Conservation (phyloP, 2,797 vertebrate species). For the Pseudotriccus pelzelni region DNA sequence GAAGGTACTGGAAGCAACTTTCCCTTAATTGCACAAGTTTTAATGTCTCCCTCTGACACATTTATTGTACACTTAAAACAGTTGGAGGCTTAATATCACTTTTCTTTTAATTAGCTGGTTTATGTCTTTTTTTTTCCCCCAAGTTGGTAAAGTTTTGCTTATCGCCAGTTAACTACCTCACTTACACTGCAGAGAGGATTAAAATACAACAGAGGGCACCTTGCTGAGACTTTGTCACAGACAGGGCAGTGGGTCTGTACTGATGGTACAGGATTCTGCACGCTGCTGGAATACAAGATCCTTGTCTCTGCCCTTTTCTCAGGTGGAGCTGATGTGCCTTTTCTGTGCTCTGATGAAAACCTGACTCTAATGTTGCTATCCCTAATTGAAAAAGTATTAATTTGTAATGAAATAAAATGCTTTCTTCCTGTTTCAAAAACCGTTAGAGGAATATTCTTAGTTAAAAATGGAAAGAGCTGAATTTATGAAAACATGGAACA, state of each 20-base stretch:
- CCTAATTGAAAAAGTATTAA: neutral
- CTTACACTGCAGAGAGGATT: neutral
- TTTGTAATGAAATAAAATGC: neutral
- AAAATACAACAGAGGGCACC: neutral
- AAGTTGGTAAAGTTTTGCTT: neutral
- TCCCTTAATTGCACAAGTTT: neutral
- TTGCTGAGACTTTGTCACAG: neutral
- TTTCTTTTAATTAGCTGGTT: neutral
- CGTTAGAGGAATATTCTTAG: neutral
- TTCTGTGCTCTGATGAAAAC: neutral
- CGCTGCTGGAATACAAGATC: neutral
- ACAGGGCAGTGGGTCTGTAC: neutral
- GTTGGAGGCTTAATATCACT: neutral
- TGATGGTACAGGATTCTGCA: rapidly evolving
- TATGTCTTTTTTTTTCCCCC: neutral
- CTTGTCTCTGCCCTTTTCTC: neutral
- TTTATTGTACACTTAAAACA: neutral
- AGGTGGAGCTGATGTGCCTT: neutral
- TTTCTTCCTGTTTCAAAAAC: neutral
- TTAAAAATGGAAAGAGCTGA: neutral
- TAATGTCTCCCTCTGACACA: neutral
- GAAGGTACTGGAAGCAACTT: neutral
- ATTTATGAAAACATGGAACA: neutral
- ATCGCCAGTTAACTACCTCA: neutral
- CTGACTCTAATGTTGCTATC: neutral